Base-by-base conservation (phyloP, 2,888 invertebrate species). In the Podotricha telesiphe region DNA sequence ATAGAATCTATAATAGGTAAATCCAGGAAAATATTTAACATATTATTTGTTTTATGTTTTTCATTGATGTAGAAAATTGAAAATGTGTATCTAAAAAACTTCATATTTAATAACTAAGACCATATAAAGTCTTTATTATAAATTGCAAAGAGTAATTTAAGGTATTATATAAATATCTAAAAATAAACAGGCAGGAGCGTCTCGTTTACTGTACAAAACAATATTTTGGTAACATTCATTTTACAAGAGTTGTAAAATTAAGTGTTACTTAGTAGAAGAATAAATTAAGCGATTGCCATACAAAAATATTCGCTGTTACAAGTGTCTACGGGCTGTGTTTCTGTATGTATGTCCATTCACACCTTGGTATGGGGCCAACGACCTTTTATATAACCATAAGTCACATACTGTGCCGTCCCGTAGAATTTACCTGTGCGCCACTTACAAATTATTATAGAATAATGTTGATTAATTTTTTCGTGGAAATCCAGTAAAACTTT, bases 321-420 rank as follows among this genome's bases (percentile, higher is more conserved):
- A 37, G 34, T 2, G 15, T 5, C 55, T 61, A 69, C n/a, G 53
- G 58, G 19, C 28, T 50, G 56, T 15, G 40, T 59, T 59, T 48
- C 66, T 17, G 20, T 64, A 34, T 66, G 19, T 71, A 71, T 22
- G 45, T 65, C 56, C 42, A 63, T 71, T 69, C 67, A 75, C 74
- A 72, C 69, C 56, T 70, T 73, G 77, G 79, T 85, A 83, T 83
- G 82, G 82, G 82, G 87, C 79, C 86, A 81, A 80, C 71, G 86
- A 84, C 82, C 86, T 64, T 69, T 71, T 67, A 69, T 69, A 63
- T 68, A 71, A 65, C 65, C 68, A 67, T 70, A 68, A 66, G 40
- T 51, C 69, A 69, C 65, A 65, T 65, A 61, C 48, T 55, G 48
- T 66, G 55, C 62, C 69, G 58, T 70, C 51, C 58, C 58, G 13